Evolutionary conservation across 37 sponge, comb jelly and placozoan species (phyloP).

Genomic region (Ianthella basta): DNA sequence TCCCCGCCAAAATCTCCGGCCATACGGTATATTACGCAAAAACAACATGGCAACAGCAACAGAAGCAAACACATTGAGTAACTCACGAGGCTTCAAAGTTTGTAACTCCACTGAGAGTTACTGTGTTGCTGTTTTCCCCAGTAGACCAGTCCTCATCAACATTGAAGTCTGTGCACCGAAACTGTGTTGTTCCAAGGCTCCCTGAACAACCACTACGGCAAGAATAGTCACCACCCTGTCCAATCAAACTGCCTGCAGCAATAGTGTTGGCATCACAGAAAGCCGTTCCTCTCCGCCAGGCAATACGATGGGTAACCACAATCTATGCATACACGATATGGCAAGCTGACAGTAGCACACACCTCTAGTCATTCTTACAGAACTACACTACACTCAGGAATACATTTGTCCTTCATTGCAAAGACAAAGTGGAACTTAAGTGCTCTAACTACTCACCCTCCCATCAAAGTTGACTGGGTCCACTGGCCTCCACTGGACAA

Average conservation of each 20-base stretch:
- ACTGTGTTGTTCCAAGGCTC: background rate
- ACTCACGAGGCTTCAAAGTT: slow-evolving; percentile 41
- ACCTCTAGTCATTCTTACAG: too few species aligned
- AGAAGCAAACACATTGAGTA: background rate
- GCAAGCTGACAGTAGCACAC: too few species aligned
- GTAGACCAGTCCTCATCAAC: slow-evolving; percentile 33
- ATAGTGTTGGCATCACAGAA: background rate
- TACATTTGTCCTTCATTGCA: too few species aligned
- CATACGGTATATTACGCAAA: too few species aligned
- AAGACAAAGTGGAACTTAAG: too few species aligned
- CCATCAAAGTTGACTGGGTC: too few species aligned
- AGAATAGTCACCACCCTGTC: background rate
- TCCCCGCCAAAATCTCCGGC: too few species aligned
- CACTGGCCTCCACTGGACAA: too few species aligned
- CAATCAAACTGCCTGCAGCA: background rate
- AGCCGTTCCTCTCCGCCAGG: slow-evolving; percentile 15
- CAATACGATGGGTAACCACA: slow-evolving; percentile 31
- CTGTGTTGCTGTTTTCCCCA: background rate
- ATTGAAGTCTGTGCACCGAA: slow-evolving; percentile 40
- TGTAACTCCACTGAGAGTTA: background rate
- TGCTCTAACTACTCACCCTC: too few species aligned
- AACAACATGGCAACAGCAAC: too few species aligned
- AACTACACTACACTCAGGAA: too few species aligned
- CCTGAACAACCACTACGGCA: slow-evolving; percentile 33
- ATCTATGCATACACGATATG: background rate